Conservation (phyloP, 2,797 vertebrate genomes). For the Remorina albescens region DNA sequence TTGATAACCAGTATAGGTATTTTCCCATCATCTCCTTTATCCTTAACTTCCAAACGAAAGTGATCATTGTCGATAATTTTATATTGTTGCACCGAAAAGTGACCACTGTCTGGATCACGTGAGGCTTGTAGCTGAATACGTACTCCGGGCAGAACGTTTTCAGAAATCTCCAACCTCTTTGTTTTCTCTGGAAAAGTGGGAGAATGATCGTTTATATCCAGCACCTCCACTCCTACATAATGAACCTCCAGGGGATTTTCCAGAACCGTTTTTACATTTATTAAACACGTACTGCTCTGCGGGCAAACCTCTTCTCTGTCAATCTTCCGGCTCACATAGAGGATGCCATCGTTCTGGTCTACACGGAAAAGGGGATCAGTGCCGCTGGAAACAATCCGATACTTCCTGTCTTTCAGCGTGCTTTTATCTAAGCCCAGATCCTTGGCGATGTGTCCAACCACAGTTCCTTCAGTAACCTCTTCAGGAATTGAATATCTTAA, state of each 20-base stretch:
- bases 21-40: constrained; percentile 67
- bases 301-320: constrained; percentile 84
- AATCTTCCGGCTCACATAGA: constrained; percentile 78
- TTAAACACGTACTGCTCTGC: constrained; percentile 67
- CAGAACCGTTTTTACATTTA: constrained; percentile 72
- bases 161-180: constrained; percentile 60
- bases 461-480: constrained; percentile 77
- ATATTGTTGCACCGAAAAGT: constrained; percentile 66
- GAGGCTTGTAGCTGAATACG: constrained; percentile 63
- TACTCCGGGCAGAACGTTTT: constrained; percentile 63
- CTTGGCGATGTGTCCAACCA: constrained; percentile 80
- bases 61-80: constrained; percentile 68
- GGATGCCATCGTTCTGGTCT: constrained; percentile 72
- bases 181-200: constrained; percentile 56
- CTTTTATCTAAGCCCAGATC: constrained; percentile 78
- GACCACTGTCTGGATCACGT: constrained; percentile 63
- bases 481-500: constrained; percentile 77
- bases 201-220: constrained; percentile 76
- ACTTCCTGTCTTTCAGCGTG: constrained; percentile 41
- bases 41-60: constrained; percentile 74
- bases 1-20: constrained; percentile 71
- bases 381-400: constrained; percentile 50
- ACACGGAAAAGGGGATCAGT: constrained; percentile 60
- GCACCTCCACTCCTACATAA: constrained; percentile 49
- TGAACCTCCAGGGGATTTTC: constrained; percentile 74